A percentile compares a stretch with the other conserved stretches of the same genome.
phyloP scores from a whole-genome alignment of 2,888 invertebrate genomes.

The Dicycla oo region DNA sequence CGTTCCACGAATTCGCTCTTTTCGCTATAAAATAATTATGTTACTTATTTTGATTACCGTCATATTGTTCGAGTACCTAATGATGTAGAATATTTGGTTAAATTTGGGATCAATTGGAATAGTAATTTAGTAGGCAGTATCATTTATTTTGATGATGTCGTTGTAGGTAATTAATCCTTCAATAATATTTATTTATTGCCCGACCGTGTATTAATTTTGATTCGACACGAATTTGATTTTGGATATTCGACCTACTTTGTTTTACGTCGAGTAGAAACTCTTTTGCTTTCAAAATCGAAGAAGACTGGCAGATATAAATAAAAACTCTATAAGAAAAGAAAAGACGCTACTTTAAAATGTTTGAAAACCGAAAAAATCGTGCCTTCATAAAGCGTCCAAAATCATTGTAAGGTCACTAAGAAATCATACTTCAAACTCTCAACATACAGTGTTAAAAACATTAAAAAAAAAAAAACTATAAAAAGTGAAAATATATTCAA shows the following conservation, averaged over 20 bases:
- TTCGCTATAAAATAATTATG: slow-evolving; percentile 33
- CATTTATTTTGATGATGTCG: background rate
- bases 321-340: slow-evolving; percentile 2
- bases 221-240: background rate
- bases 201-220: background rate
- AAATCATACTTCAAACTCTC: slow-evolving; percentile 74
- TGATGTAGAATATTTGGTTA: slow-evolving; percentile 5
- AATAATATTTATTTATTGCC: background rate
- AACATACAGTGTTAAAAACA: slow-evolving; percentile 66
- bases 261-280: background rate
- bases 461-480: slow-evolving; percentile 56
- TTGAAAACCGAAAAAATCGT: slow-evolving; percentile 50
- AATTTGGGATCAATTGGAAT: background rate
- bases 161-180: background rate
- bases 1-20: slow-evolving; percentile 65
- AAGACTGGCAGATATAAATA: background rate
- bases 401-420: slow-evolving; percentile 58
- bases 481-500: slow-evolving; percentile 52
- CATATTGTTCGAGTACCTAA: slow-evolving; percentile 17
- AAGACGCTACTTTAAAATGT: background rate
- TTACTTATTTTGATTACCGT: slow-evolving; percentile 20
- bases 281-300: background rate
- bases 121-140: background rate
- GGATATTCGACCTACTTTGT: slow-evolving; percentile 22
- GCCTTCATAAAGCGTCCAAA: background rate